Percentiles rank a stretch among this genome's conserved stretches.
phyloP scores from a whole-genome alignment of 23 tunicate species.

The Ascidia mentula region DNA sequence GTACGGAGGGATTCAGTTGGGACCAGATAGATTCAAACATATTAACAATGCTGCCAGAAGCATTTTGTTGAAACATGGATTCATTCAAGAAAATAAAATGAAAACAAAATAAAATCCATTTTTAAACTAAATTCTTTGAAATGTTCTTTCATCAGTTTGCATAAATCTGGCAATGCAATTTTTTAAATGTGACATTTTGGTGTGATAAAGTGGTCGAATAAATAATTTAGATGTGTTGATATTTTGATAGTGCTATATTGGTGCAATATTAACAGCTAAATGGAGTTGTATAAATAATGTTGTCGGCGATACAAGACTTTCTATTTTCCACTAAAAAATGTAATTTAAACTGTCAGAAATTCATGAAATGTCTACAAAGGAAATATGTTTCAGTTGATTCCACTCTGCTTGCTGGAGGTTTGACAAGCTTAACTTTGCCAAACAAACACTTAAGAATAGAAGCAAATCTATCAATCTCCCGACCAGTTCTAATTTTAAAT shows the following conservation, averaged over 20 bases:
- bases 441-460: conserved; percentile 28
- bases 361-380: conserved; percentile 54
- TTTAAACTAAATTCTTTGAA: too few species aligned
- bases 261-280: too few species aligned
- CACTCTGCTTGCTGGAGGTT: conserved; percentile 74
- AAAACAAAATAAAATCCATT: background rate
- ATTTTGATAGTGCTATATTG: too few species aligned
- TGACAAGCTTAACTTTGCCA: conserved; percentile 19
- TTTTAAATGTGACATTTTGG: too few species aligned
- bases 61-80: background rate
- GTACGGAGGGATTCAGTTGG: background rate
- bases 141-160: too few species aligned
- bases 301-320: too few species aligned
- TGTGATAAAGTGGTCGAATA: too few species aligned
- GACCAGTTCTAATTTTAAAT: conserved; percentile 51
- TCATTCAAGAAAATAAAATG: background rate
- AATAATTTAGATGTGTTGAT: too few species aligned
- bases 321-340: too few species aligned
- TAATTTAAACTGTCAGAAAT: background rate
- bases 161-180: too few species aligned
- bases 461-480: conserved; percentile 27
- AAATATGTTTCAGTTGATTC: conserved; percentile 73
- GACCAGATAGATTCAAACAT: conserved; percentile 4
- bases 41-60: background rate
- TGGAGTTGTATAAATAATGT: too few species aligned